These are phyloP conservation scores for Sebastes trivittatus DNA, from an alignment of 2,797 vertebrate genomes.

Conservation along the genomic window DNA sequence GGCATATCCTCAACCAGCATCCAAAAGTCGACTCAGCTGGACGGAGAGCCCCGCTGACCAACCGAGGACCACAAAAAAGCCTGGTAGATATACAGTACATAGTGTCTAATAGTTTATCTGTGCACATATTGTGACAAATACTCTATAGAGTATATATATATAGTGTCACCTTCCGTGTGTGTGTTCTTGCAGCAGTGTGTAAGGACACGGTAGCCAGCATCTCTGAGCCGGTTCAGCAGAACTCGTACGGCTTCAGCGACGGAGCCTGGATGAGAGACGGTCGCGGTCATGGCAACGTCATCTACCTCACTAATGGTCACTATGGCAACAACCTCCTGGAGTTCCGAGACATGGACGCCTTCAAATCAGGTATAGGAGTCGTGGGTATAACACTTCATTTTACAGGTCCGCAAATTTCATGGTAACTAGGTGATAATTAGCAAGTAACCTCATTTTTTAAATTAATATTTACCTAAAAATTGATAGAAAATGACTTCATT, in stretches of 20 bases:
- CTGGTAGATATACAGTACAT: slow-evolving; percentile 59
- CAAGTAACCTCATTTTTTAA: too few species aligned
- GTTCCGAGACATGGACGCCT: slow-evolving; percentile 91
- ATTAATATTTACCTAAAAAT: too few species aligned
- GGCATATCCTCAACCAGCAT: neutral
- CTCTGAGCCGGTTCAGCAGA: slow-evolving; percentile 89
- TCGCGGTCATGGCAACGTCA: slow-evolving; percentile 88
- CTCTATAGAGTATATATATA: neutral
- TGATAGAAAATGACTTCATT: too few species aligned
- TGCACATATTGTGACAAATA: neutral
- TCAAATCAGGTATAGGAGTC: slow-evolving; percentile 88
- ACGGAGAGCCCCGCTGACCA: slow-evolving; percentile 72
- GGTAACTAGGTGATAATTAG: too few species aligned
- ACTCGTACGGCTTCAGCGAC: slow-evolving; percentile 88
- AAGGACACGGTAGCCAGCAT: slow-evolving; percentile 94
- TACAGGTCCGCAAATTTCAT: too few species aligned
- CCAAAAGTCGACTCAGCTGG: slow-evolving; percentile 74
- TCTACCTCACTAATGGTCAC: slow-evolving; percentile 93
- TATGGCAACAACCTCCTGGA: slow-evolving; percentile 90
- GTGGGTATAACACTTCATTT: too few species aligned
- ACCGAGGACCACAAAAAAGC: slow-evolving; percentile 66
- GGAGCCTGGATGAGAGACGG: slow-evolving; percentile 98
- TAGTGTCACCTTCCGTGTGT: neutral
- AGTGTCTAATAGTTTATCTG: neutral
- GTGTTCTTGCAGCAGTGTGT: slow-evolving; percentile 83